Base-by-base conservation (phyloP, 2,113 vertebrate species). In the Megaceryle maxima region DNA sequence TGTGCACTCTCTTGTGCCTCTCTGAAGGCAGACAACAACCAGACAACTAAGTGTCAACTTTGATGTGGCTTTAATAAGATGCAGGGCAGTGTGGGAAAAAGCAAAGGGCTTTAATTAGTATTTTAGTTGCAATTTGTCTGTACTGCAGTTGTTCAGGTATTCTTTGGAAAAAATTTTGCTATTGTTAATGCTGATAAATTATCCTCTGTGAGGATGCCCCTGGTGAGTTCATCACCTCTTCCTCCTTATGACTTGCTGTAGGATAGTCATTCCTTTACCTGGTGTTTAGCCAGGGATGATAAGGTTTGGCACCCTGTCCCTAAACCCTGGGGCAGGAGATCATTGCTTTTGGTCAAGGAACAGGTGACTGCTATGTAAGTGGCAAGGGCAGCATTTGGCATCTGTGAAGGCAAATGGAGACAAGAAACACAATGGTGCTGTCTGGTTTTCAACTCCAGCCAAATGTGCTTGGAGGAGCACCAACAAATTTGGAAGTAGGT, bases 21-120 rank as follows among this genome's bases (percentile, higher is more conserved):
- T 94, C 66, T 44, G 63, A 77, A 82, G 53, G 57, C 31, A 41
- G 44, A 16, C 48, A 64, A n/a, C 4, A 24, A 48, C 5, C 26
- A 87, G 31, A 69, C 6, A 68, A 41, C 67, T 51, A 20, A 43
- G 18, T 44, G 25, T 60, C 37, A 83, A 2, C n/a, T 83, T 83
- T 78, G 78, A 82, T 78, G 48, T 62, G 31, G n/a, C 48, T 87
- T 91, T 91, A 81, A 69, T 73, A 82, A 92, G 78, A 31, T 88
- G 29, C 66, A 93, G 53, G 66, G 77, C 22, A n/a, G 37, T 20
- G 62, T 16, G 62, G 53, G 14, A 68, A 76, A 60, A 92, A 46
- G 18, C 11, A 88, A 70, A 91, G 22, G n/a, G 18, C n/a, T 87
- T 90, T 84, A 94, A 96, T 95, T 92, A 96, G 68, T 90, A 84